Evolutionary conservation across 2,888 invertebrate species (phyloP), one percentile per base, ranked within the genome.

Genomic region (Aporophyla lueneburgensis): DNA sequence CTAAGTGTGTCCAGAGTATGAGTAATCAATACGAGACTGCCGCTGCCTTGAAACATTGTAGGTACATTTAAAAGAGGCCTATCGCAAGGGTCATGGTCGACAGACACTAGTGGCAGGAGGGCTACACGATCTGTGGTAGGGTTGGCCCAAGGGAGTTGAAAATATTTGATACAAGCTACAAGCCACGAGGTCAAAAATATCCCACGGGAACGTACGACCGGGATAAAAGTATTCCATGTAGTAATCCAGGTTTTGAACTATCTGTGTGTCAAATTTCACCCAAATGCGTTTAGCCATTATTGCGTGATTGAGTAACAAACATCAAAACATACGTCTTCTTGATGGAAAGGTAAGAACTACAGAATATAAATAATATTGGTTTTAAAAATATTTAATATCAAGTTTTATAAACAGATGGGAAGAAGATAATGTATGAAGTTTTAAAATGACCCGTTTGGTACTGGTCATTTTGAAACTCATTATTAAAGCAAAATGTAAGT

Each of bases 71-170:
- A 70, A 78, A 72, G 74, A 81, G 83, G 74, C 61, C 74, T 80
- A 72, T 75, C 59, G 73, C 62, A 68, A 70, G 86, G 87, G 86
- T 88, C 88, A 86, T 77, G 89, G 87, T 76, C 83, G 78, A 33
- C n/a, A 75, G 73, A 62, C 77, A 61, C 69, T 70, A 78, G 58
- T 76, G 74, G 65, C 70, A 78, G 82, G 80, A 81, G 76, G 75
- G 71, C 74, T 63, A 74, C 63, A 81, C 27, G 81, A 72, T 74
- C 40, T 75, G 7, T 40, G 21, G 12, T 63, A 87, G 87, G 86
- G 86, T 43, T 86, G 88, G 40, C 68, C 61, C 49, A 74, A 1
- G 1, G 27, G 43, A n/a, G n/a, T n/a, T n/a, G n/a, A n/a, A n/a
- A n/a, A n/a, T n/a, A n/a, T n/a, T n/a, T n/a, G n/a, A n/a, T n/a